Conservation (phyloP, 2,888 invertebrate species). For the Caenorhabditis sinica region DNA sequence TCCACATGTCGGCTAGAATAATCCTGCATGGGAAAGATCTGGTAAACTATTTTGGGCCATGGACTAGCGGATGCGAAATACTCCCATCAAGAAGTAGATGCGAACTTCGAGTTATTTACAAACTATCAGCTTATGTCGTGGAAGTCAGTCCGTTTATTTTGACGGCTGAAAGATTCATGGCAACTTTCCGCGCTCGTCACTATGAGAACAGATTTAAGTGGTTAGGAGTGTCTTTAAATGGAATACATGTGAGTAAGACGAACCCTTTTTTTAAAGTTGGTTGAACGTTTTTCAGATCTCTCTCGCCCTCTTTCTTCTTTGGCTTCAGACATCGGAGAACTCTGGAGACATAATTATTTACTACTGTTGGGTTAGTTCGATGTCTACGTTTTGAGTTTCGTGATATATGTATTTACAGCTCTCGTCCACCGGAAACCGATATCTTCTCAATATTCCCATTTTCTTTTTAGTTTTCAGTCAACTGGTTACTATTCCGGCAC, state of each 20-base stretch:
- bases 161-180: conserved; percentile 50
- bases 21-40: conserved; percentile 52
- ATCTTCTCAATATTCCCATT: neutral
- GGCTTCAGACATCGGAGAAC: conserved; percentile 4
- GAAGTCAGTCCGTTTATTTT: conserved; percentile 54
- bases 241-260: conserved; percentile 3
- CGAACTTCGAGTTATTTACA: conserved; percentile 40
- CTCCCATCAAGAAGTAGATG: conserved; percentile 49
- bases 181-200: conserved; percentile 30
- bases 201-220: conserved; percentile 51
- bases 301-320: conserved; percentile 13
- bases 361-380: conserved; percentile 43
- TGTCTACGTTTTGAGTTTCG: neutral
- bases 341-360: conserved; percentile 22
- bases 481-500: conserved; percentile 33
- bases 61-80: conserved; percentile 50
- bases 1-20: conserved; percentile 34
- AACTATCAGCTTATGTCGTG: conserved; percentile 33
- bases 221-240: conserved; percentile 19
- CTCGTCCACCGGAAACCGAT: conserved; percentile 29
- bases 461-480: conserved; percentile 35
- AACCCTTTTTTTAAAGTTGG: neutral
- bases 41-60: conserved; percentile 42
- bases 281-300: conserved; percentile 17
- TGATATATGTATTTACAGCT: conserved; percentile 18